Conservation (phyloP, 35 echinoderm and acorn worm genomes). For the Heliocidaris erythrogramma region DNA sequence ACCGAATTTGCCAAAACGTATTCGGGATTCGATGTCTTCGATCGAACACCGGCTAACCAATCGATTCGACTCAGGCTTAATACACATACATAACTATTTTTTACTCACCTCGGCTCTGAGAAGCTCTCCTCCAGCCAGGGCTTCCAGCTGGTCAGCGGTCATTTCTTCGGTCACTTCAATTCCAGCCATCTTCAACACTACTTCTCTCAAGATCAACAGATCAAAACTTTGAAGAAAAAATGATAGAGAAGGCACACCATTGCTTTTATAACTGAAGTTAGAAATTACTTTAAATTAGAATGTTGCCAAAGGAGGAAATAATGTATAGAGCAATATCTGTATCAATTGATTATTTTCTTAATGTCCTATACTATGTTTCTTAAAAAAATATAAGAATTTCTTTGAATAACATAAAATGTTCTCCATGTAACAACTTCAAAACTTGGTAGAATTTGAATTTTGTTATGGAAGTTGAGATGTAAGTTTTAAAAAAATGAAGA, state of each 20-base stretch:
- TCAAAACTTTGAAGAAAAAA: constrained; percentile 69
- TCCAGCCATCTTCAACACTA: constrained; percentile 95
- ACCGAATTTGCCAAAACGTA: too few species aligned
- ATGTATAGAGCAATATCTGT: neutral
- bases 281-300: neutral
- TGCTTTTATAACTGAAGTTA: neutral
- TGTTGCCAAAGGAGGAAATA: neutral
- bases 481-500: too few species aligned
- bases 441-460: neutral
- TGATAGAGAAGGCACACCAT: neutral
- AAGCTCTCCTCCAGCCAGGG: constrained; percentile 90
- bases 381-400: too few species aligned
- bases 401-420: too few species aligned
- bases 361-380: too few species aligned
- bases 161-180: constrained; percentile 95
- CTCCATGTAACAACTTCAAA: neutral
- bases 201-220: constrained; percentile 90
- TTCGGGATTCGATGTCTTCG: too few species aligned
- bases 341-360: too few species aligned
- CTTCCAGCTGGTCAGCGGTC: constrained; percentile 90
- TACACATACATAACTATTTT: too few species aligned
- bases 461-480: neutral
- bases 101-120: constrained; percentile 86
- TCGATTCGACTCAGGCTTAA: too few species aligned
- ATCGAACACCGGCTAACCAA: too few species aligned